Percentiles rank a stretch among this genome's conserved stretches.
These are phyloP conservation scores for Hydrozoanthus tunicans DNA, from an alignment of 64 coral and sea anemone species.

Conservation along the genomic window DNA sequence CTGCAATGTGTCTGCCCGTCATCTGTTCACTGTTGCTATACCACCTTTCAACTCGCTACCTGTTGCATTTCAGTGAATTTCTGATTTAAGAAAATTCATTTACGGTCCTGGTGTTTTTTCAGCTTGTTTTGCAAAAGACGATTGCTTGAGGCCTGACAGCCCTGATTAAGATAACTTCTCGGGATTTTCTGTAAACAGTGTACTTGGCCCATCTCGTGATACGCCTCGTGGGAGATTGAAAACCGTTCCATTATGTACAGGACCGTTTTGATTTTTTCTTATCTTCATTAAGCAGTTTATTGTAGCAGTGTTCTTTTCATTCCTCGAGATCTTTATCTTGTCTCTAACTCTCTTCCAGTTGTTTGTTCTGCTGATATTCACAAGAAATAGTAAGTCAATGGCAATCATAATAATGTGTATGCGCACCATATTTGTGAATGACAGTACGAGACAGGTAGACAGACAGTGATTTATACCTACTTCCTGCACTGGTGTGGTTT, in stretches of 20 bases:
- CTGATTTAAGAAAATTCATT: no score
- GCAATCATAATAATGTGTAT: no score
- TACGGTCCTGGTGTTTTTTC: background rate
- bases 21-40: conserved; percentile 6
- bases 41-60: no score
- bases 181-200: background rate
- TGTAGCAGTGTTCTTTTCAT: background rate
- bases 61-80: no score
- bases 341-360: no score
- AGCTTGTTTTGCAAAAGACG: background rate
- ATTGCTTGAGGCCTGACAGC: background rate
- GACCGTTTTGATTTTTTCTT: conserved; percentile 45
- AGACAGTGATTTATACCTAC: no score
- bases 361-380: no score
- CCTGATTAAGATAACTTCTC: background rate
- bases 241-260: conserved; percentile 55
- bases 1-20: conserved; percentile 41
- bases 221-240: conserved; percentile 54
- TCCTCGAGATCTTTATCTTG: no score
- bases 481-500: no score
- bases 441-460: no score
- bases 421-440: no score
- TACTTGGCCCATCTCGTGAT: conserved; percentile 53
- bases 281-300: conserved; percentile 38
- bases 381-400: no score